Conservation (phyloP, 1,140 invertebrate genomes). For the Pseudomyrmex cubaensis region DNA sequence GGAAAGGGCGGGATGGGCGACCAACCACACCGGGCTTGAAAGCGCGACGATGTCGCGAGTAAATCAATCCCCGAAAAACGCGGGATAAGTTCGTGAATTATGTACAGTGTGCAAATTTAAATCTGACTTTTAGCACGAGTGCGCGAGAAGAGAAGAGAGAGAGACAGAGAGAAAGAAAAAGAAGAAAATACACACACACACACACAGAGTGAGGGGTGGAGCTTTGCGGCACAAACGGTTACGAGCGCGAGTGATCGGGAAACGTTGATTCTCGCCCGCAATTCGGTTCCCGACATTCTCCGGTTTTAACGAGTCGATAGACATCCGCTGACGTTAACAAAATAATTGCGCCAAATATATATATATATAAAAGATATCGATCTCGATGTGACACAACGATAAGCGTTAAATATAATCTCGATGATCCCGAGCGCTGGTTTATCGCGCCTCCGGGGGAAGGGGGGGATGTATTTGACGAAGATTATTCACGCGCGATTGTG, state of each 20-base stretch:
- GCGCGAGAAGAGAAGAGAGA: background rate
- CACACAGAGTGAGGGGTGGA: no score
- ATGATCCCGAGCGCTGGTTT: no score
- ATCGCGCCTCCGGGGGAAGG: no score
- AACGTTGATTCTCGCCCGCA: conserved; percentile 12
- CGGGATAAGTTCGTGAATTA: conserved; percentile 53
- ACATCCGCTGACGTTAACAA: background rate
- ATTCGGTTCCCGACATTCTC: background rate
- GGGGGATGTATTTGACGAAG: background rate
- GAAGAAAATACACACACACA: no score
- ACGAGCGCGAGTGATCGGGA: background rate
- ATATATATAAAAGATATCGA: background rate
- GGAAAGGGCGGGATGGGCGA: background rate
- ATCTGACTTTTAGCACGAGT: conserved; percentile 22
- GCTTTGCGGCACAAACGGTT: no score
- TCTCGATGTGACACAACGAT: background rate
- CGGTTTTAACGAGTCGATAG: background rate
- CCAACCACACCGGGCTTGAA: conserved; percentile 17
- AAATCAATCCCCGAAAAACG: conserved; percentile 46
- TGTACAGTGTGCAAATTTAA: conserved; percentile 51
- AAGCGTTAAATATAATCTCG: background rate
- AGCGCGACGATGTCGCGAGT: conserved; percentile 30
- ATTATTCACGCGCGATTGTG: background rate
- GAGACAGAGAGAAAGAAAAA: no score
- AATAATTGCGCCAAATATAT: background rate